Base-by-base conservation (phyloP, 2,888 invertebrate genomes). In the Panopea generosa region DNA sequence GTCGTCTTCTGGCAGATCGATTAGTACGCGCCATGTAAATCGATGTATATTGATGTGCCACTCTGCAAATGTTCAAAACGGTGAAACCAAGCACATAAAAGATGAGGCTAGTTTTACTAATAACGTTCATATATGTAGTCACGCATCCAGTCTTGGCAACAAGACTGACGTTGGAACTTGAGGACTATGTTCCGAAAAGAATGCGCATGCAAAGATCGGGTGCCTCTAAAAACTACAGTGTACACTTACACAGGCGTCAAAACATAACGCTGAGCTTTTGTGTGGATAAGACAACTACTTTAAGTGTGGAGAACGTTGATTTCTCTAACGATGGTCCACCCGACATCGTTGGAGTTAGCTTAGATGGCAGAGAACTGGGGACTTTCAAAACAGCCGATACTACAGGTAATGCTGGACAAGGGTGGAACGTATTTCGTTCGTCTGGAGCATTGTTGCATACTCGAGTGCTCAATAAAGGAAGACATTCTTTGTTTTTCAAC, bases 351-450 rank as follows among this genome's bases (percentile, higher is more conserved):
- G 16, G 7, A 0, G 61, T 38, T 2, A 33, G 45, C 9, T 27
- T 81, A 2, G 77, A 74, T 26, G 70, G 68, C 33, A 49, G 65
- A 40, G 22, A 59, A 4, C 47, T 53, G 11, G 77, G 81, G 14
- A 16, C 56, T 7, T 74, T 77, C 43, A 24, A 33, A 22, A 71
- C 74, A 1, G 22, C 56, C 14, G 33, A 33, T 11, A 11, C 4
- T 7, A 47, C 47, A 24, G 40, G 67, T n/a, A 56, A 57, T 18
- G 33, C 20, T 20, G 83, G 83, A 11, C 43, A 67, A 6, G 83
- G 78, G 14, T 83, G 83, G 83, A 83, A 83, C 40, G 26, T 55
- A 4, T 83, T 81, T 47, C 60, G 60, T 26, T 71, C 80, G 1
- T 67, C 77, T 9, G 73, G 71, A 2, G 59, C 47, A 18, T 22